Evolutionary conservation across 2,113 vertebrate genomes (phyloP).

Genomic region (Otolemur garnettii): DNA sequence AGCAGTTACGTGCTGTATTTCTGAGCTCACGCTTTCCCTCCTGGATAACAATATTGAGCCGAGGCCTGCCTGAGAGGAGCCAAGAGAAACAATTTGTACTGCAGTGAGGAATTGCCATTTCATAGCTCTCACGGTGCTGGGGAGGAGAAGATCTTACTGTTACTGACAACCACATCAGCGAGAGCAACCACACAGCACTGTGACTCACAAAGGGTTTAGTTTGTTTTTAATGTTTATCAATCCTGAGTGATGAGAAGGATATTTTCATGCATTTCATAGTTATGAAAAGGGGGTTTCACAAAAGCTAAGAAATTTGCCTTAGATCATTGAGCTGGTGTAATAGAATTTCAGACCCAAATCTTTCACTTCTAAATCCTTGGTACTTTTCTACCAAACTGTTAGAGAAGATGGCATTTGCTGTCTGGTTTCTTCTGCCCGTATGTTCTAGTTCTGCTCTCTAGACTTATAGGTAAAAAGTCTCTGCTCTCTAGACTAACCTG

Average conservation of each 20-base stretch:
- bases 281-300: background rate
- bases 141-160: background rate
- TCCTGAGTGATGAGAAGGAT: background rate
- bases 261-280: background rate
- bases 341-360: background rate
- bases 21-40: background rate
- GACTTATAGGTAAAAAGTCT: background rate
- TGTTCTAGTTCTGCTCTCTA: background rate
- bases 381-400: background rate
- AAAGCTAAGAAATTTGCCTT: background rate
- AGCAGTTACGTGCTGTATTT: background rate
- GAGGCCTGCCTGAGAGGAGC: background rate
- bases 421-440: background rate
- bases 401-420: background rate
- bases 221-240: background rate
- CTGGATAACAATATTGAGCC: too few relatives aligned
- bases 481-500: background rate
- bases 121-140: background rate
- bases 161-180: background rate
- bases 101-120: background rate
- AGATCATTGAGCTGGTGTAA: background rate
- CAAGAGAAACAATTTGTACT: background rate
- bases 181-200: background rate
- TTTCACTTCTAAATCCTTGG: background rate
- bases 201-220: background rate